These are phyloP conservation scores for Sesia bembeciformis DNA, from an alignment of 2,888 invertebrate genomes.

Conservation along the genomic window DNA sequence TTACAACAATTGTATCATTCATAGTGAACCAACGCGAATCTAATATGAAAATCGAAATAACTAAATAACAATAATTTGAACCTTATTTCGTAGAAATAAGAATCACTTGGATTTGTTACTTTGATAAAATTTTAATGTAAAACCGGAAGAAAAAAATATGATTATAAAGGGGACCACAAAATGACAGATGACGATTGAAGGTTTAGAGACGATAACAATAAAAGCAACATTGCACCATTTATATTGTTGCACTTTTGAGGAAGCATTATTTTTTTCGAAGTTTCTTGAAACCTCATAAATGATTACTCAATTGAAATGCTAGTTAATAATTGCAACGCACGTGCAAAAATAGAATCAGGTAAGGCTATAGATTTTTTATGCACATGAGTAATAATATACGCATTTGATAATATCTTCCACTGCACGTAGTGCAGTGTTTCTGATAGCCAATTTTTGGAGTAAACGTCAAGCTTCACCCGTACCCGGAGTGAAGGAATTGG, in stretches of 20 bases:
- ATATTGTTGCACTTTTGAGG: slow-evolving; percentile 3
- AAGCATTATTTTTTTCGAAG: not conserved
- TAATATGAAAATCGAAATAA: slow-evolving; percentile 10
- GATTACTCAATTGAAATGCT: not conserved
- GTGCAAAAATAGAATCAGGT: not conserved
- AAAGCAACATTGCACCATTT: not conserved
- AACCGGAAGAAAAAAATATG: slow-evolving; percentile 26
- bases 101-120: slow-evolving; percentile 2
- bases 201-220: not conserved
- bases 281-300: too few relatives aligned
- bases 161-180: slow-evolving; percentile 17
- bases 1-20: slow-evolving; percentile 52
- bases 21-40: slow-evolving; percentile 25
- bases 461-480: too few relatives aligned
- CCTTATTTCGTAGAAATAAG: slow-evolving; percentile 11
- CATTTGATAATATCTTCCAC: too few relatives aligned
- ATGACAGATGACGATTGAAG: slow-evolving; percentile 28
- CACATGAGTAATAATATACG: too few relatives aligned
- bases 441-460: too few relatives aligned
- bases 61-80: slow-evolving; percentile 11
- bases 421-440: too few relatives aligned
- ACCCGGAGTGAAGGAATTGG: too few relatives aligned
- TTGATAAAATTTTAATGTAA: not conserved
- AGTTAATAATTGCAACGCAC: not conserved
- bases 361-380: too few relatives aligned